phyloP scores from a whole-genome alignment of 1,140 invertebrate species.

The Heliconius nattereri region DNA sequence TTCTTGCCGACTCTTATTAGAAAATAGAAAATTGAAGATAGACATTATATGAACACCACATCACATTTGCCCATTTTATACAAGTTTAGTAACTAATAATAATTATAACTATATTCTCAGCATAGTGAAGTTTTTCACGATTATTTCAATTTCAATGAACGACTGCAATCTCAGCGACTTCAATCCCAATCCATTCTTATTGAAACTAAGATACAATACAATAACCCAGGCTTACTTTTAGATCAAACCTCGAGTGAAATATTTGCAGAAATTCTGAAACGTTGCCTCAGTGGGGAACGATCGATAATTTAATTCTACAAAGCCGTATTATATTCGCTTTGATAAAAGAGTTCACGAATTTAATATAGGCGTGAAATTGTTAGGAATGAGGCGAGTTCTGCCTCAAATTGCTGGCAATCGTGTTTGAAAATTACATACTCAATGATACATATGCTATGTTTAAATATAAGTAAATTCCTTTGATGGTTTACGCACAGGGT shows the following conservation, averaged over 20 bases:
- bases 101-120: no score
- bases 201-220: conserved; percentile 24
- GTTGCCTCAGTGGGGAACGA: conserved; percentile 4
- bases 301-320: conserved; percentile 32
- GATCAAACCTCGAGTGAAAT: not conserved
- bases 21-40: no score
- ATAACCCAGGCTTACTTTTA: conserved; percentile 27
- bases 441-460: conserved; percentile 2
- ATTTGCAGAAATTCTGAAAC: conserved; percentile 16
- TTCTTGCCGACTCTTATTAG: no score
- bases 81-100: no score
- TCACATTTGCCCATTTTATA: no score
- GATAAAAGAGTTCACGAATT: conserved; percentile 18
- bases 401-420: conserved; percentile 22
- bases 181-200: conserved; percentile 19
- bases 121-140: not conserved
- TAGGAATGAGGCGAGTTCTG: conserved; percentile 19
- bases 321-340: conserved; percentile 25
- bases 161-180: conserved; percentile 16
- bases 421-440: conserved; percentile 22
- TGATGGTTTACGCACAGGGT: not conserved
- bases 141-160: conserved; percentile 15
- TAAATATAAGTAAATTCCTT: not conserved
- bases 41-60: no score
- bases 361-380: conserved; percentile 28